These are phyloP conservation scores for Ophiothrix spiculata DNA, from an alignment of 35 echinoderm and acorn worm species.

Conservation along the genomic window DNA sequence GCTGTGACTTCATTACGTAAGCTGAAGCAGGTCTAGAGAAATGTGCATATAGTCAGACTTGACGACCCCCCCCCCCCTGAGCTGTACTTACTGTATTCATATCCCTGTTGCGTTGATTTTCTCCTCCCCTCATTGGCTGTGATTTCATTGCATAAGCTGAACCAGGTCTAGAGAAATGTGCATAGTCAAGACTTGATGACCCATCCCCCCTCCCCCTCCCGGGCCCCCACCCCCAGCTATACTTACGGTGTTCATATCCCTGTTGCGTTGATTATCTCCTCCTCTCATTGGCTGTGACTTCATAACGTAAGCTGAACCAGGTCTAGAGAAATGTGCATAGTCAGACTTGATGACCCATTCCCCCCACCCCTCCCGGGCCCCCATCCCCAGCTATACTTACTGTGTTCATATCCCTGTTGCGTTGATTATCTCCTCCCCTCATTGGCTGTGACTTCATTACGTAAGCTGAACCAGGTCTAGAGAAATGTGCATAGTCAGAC, in stretches of 20 bases:
- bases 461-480: constrained; percentile 92
- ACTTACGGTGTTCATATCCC: neutral
- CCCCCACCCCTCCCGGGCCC: too few relatives aligned
- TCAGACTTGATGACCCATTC: too few relatives aligned
- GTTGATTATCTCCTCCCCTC: neutral
- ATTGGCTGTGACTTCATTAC: constrained; percentile 78
- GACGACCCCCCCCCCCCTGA: constrained; percentile 49
- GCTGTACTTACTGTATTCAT: constrained; percentile 18
- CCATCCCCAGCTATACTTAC: too few relatives aligned
- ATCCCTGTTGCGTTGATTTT: neutral
- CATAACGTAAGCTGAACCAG: constrained; percentile 97
- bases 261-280: neutral
- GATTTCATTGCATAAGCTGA: constrained; percentile 93
- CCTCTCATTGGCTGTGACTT: constrained; percentile 56
- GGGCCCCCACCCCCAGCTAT: too few relatives aligned
- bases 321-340: constrained; percentile 81
- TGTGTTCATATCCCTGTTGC: neutral
- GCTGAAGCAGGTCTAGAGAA: too few relatives aligned
- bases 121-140: constrained; percentile 38
- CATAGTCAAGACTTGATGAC: too few relatives aligned
- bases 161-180: constrained; percentile 85
- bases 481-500: constrained; percentile 80
- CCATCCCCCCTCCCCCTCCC: too few relatives aligned
- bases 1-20: constrained; percentile 79
- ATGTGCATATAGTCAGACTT: too few relatives aligned